Evolutionary conservation across 2,888 invertebrate species (phyloP).

Genomic region (Lingula anatina): DNA sequence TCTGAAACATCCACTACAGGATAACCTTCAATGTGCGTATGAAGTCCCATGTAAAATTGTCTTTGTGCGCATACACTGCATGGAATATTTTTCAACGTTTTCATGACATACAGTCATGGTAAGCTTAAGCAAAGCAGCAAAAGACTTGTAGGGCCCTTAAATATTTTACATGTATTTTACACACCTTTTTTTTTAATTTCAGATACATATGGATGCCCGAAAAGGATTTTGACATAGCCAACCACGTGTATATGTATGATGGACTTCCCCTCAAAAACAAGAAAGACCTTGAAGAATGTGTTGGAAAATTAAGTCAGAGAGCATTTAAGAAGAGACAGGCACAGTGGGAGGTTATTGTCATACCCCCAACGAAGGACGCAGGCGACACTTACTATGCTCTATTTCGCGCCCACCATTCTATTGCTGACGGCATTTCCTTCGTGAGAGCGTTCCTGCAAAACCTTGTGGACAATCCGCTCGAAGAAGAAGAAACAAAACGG

Average conservation of each 20-base stretch:
- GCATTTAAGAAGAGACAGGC: neutral
- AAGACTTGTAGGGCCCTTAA: too few relatives aligned
- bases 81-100: too few relatives aligned
- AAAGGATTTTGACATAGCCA: neutral
- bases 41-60: too few relatives aligned
- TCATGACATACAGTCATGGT: too few relatives aligned
- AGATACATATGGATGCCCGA: neutral
- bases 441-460: conserved; percentile 8
- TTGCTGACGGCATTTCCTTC: conserved; percentile 16
- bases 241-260: neutral
- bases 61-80: too few relatives aligned
- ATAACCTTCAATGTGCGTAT: too few relatives aligned
- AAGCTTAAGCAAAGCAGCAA: too few relatives aligned
- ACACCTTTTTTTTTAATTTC: too few relatives aligned
- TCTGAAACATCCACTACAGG: too few relatives aligned
- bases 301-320: neutral
- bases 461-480: conserved; percentile 7
- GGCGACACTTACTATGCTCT: neutral
- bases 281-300: neutral
- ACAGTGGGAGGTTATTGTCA: neutral
- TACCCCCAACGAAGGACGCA: neutral
- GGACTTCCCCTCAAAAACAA: neutral
- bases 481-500: neutral
- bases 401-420: conserved; percentile 12
- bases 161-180: too few relatives aligned